These are phyloP conservation scores for Hycleus cichorii DNA, from an alignment of 1,140 invertebrate species.

Conservation along the genomic window DNA sequence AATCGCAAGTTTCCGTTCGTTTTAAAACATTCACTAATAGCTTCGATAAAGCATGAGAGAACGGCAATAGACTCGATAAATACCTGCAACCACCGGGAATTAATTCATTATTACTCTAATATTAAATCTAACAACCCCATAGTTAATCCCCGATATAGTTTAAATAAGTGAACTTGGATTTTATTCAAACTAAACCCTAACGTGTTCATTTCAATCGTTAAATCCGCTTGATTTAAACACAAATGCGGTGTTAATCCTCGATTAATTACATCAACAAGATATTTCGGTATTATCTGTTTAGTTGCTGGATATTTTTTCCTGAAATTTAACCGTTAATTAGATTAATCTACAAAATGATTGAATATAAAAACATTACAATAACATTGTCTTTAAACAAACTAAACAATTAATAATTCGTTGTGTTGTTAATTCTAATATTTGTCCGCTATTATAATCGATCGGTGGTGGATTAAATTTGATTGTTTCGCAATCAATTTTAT, in stretches of 20 bases:
- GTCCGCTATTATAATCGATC: background rate
- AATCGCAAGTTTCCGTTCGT: slow-evolving; percentile 17
- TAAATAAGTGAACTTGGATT: slow-evolving; percentile 16
- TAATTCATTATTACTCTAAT: too few relatives aligned
- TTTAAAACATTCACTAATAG: slow-evolving; percentile 14
- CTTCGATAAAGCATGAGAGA: slow-evolving; percentile 22
- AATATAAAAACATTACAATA: slow-evolving; percentile 16
- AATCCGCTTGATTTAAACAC: slow-evolving; percentile 9
- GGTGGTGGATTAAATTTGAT: slow-evolving; percentile 17
- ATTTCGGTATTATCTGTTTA: slow-evolving; percentile 23
- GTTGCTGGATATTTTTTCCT: slow-evolving; percentile 22
- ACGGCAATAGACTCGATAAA: slow-evolving; percentile 16
- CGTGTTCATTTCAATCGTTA: slow-evolving; percentile 10
- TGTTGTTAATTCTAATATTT: slow-evolving; percentile 6
- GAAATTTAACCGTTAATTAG: too few relatives aligned
- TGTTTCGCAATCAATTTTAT: slow-evolving; percentile 4
- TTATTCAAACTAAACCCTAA: slow-evolving; percentile 15
- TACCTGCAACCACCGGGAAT: slow-evolving; percentile 10
- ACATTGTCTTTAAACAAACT: slow-evolving; percentile 20
- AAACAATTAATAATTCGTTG: slow-evolving; percentile 21
- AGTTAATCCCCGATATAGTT: slow-evolving; percentile 17
- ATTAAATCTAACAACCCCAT: slow-evolving; percentile 11
- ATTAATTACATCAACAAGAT: slow-evolving; percentile 18
- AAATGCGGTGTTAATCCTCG: slow-evolving; percentile 19
- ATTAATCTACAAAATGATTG: slow-evolving; percentile 3